These are phyloP conservation scores for Oligia strigilis DNA, from an alignment of 2,888 invertebrate species.

Conservation along the genomic window DNA sequence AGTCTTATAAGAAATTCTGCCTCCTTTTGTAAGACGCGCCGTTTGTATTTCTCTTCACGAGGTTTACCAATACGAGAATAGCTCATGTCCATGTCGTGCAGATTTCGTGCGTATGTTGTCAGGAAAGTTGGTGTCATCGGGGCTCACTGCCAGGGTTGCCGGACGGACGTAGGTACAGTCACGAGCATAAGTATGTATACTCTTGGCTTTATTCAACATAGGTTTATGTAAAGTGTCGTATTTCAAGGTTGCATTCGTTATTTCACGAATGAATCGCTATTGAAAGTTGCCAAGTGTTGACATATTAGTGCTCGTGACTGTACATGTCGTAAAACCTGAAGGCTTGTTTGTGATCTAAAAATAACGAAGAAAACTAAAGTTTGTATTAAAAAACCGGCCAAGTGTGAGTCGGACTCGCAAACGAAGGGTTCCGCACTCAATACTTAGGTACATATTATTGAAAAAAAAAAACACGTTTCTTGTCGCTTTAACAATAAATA, in stretches of 20 bases:
- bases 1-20: background rate
- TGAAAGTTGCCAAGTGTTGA: too few relatives aligned
- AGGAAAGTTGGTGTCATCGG: slow-evolving; percentile 20
- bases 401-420: background rate
- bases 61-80: slow-evolving; percentile 12
- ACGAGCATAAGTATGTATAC: too few relatives aligned
- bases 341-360: slow-evolving; percentile 16
- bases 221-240: too few relatives aligned
- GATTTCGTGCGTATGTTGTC: background rate
- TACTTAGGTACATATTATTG: too few relatives aligned
- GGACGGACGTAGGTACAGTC: background rate
- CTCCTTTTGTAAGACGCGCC: background rate
- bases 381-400: background rate
- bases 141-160: slow-evolving; percentile 16
- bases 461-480: background rate
- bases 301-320: too few relatives aligned
- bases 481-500: too few relatives aligned
- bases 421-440: background rate
- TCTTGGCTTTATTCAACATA: too few relatives aligned
- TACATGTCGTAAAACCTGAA: slow-evolving; percentile 6
- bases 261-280: too few relatives aligned
- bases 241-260: too few relatives aligned
- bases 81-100: too few relatives aligned
- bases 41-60: background rate
- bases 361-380: background rate